Base-by-base conservation (phyloP, 2,797 vertebrate species). In the Squalus acanthias region DNA sequence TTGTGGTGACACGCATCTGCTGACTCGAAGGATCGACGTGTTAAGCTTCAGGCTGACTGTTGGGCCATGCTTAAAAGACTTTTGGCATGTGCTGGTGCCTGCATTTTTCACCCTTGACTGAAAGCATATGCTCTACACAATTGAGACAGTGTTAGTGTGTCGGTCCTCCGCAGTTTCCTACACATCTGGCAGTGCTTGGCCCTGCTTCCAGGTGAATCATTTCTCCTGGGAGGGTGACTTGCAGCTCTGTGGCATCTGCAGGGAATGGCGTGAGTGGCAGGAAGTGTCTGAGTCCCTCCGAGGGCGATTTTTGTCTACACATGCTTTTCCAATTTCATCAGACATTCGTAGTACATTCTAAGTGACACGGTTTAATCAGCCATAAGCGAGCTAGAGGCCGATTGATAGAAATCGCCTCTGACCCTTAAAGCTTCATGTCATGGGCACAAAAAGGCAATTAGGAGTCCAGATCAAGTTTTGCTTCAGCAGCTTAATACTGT, bases 91-190 rank as follows among this genome's bases (percentile, higher is more conserved):
- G 98, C 98, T 98, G 98, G 98, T 98, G 98, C 99, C 98, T 98
- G 98, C 98, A 98, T 98, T 98, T 98, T 98, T 99, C 99, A 99
- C 99, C 98, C 99, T 98, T 99, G 99, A 99, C 99, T 98, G 98
- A 98, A 98, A 99, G 99, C 99, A 99, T 98, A 98, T 99, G 99
- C 98, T 98, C 98, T 96, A 97, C 98, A 99, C 99, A 99, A 98
- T 99, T 97, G 97, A 99, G 98, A 98, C 98, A 98, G 98, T 99
- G 99, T 99, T 98, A 98, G 98, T 98, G 97, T 97, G 98, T 97
- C 98, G 98, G 98, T 98, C 98, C 98, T 97, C 97, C 97, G 98
- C 98, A 96, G 98, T 98, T 98, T 98, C 98, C 98, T 98, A 98
- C 98, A 99, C 99, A 99, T 99, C 99, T 99, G 99, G 99, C 98